Evolutionary conservation across 2,797 vertebrate genomes (phyloP).

Genomic region (Mormyrus proboscirostris): DNA sequence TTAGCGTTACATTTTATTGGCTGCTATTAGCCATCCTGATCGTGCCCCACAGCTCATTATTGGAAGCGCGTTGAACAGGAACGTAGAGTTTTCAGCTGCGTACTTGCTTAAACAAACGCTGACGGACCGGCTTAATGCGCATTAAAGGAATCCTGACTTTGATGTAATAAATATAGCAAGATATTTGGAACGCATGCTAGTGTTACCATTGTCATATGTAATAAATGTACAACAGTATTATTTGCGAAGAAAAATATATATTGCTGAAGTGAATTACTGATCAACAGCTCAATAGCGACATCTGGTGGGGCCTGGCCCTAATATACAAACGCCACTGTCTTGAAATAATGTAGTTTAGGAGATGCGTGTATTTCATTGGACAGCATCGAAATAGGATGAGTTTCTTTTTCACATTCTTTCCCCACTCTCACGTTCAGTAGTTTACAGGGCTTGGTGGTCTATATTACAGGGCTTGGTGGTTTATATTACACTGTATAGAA

Average conservation of each 20-base stretch:
- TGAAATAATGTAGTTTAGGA: neutral
- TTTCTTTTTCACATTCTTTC: neutral
- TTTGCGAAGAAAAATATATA: neutral
- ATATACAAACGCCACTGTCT: neutral
- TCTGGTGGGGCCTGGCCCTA: neutral
- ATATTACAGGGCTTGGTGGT: neutral
- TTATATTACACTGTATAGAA: neutral
- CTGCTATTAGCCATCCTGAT: neutral
- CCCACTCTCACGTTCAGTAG: neutral
- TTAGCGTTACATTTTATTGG: neutral
- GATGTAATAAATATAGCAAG: neutral
- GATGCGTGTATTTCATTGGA: neutral
- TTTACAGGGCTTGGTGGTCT: neutral
- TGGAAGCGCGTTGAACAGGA: neutral
- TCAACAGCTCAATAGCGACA: neutral
- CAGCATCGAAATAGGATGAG: neutral
- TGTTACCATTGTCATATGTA: neutral
- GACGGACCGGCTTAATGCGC: neutral
- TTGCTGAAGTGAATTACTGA: neutral
- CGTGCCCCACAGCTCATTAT: neutral
- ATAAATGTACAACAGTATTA: neutral
- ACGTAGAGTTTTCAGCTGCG: neutral
- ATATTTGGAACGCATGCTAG: neutral
- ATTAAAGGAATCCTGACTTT: neutral
- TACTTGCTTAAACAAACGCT: neutral